These are phyloP conservation scores for Drosophila watanabei DNA, from an alignment of 1,140 invertebrate genomes.

Conservation along the genomic window DNA sequence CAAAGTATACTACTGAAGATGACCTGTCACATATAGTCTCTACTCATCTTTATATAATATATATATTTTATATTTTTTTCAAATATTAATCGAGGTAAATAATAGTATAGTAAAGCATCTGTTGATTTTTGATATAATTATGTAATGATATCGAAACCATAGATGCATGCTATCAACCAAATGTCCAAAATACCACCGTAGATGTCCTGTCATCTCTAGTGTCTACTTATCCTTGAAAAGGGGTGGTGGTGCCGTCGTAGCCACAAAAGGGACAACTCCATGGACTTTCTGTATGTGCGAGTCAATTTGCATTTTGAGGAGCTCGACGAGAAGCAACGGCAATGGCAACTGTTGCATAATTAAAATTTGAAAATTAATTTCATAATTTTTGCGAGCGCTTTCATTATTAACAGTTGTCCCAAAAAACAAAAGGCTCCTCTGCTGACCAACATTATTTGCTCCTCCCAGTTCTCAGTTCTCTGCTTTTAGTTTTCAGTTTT, in stretches of 20 bases:
- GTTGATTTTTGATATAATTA: neutral
- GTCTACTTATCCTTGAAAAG: constrained; percentile 13
- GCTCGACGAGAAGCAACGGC: constrained; percentile 11
- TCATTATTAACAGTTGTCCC: constrained; percentile 70
- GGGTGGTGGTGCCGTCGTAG: neutral
- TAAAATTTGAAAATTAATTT: constrained; percentile 82
- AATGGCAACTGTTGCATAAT: constrained; percentile 73
- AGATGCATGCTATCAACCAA: neutral
- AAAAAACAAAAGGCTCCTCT: constrained; percentile 62
- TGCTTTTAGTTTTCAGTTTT: neutral
- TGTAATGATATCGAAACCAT: neutral
- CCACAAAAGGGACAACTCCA: constrained; percentile 39
- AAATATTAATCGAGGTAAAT: no score
- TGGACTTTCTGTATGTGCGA: constrained; percentile 26
- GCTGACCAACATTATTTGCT: constrained; percentile 44
- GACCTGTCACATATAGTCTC: no score
- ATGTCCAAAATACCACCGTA: neutral
- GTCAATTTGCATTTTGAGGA: constrained; percentile 73
- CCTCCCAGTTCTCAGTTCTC: neutral
- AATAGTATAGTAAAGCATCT: no score
- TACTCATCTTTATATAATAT: no score
- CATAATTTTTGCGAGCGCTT: constrained; percentile 69
- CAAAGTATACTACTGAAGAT: neutral
- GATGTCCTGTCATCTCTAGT: constrained; percentile 2
- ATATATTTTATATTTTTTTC: no score